These are phyloP conservation scores for Himalopsyche kuldschensis DNA, from an alignment of 2,888 invertebrate genomes.

Conservation along the genomic window DNA sequence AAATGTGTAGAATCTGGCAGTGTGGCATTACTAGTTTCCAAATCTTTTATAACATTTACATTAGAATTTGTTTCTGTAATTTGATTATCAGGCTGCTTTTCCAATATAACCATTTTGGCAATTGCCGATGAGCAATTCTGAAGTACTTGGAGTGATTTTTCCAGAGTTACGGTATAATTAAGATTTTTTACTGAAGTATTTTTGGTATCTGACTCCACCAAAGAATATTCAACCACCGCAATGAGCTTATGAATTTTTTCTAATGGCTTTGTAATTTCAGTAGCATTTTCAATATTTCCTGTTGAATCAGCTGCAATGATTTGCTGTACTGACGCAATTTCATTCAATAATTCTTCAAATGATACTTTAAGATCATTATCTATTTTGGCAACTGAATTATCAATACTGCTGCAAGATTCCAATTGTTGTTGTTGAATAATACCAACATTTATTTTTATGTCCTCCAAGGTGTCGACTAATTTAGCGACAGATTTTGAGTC, in stretches of 20 bases:
- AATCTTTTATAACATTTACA: background rate
- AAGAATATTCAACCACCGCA: slow-evolving; percentile 47
- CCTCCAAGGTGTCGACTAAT: slow-evolving; percentile 18
- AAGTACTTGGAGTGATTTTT: slow-evolving; percentile 49
- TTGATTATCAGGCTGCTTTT: background rate
- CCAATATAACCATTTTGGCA: too few relatives aligned
- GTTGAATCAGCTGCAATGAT: slow-evolving; percentile 33
- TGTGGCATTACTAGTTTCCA: background rate
- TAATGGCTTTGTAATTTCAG: slow-evolving; percentile 47
- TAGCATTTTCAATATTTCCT: slow-evolving; percentile 32
- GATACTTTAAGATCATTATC: slow-evolving; percentile 25
- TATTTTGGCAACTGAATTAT: background rate
- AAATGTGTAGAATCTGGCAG: background rate
- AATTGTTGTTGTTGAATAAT: slow-evolving; percentile 39
- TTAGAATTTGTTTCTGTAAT: background rate
- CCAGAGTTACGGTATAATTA: slow-evolving; percentile 44
- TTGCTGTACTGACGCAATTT: slow-evolving; percentile 42
- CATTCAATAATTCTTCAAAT: slow-evolving; percentile 42
- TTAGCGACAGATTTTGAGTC: background rate
- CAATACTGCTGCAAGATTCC: slow-evolving; percentile 22
- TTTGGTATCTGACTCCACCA: slow-evolving; percentile 42
- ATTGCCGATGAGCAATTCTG: slow-evolving; percentile 49
- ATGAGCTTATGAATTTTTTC: slow-evolving; percentile 49
- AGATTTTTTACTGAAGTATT: slow-evolving; percentile 19
- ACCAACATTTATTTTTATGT: slow-evolving; percentile 38